These are phyloP conservation scores for Tachystola acroxantha DNA, from an alignment of 2,888 invertebrate species.

Conservation along the genomic window DNA sequence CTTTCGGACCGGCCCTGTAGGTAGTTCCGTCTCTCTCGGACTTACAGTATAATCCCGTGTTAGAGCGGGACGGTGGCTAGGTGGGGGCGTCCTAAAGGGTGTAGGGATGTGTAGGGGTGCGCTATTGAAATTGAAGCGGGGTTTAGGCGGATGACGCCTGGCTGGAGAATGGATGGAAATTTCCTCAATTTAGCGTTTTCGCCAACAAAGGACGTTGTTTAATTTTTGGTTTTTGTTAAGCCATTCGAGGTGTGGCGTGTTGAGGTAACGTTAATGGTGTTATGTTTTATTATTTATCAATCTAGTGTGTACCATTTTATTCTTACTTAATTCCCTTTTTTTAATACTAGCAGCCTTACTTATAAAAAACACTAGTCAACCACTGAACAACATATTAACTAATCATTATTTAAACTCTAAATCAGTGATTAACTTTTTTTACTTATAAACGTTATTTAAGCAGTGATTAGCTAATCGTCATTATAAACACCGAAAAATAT, in stretches of 20 bases:
- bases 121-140: slow-evolving; percentile 79
- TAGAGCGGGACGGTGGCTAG: slow-evolving; percentile 34
- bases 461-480: no score
- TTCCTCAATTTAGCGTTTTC: slow-evolving; percentile 78
- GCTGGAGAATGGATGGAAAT: slow-evolving; percentile 78
- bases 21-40: slow-evolving; percentile 44
- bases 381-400: no score
- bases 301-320: no score
- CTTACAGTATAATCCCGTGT: slow-evolving; percentile 21
- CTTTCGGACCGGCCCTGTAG: slow-evolving; percentile 77
- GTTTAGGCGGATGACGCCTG: slow-evolving; percentile 78
- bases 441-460: no score
- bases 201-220: slow-evolving; percentile 76
- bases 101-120: slow-evolving; percentile 73
- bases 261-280: no score
- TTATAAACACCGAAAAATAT: no score
- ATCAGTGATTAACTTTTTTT: no score
- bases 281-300: no score
- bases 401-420: no score
- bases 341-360: no score
- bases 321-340: no score
- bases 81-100: slow-evolving; percentile 77
- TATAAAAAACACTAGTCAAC: no score
- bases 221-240: slow-evolving; percentile 73
- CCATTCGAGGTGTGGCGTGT: slow-evolving; percentile 45